Evolutionary conservation across 1,140 invertebrate species (phyloP), one percentile per base, ranked within the genome.

Genomic region (Bombyx mandarina): DNA sequence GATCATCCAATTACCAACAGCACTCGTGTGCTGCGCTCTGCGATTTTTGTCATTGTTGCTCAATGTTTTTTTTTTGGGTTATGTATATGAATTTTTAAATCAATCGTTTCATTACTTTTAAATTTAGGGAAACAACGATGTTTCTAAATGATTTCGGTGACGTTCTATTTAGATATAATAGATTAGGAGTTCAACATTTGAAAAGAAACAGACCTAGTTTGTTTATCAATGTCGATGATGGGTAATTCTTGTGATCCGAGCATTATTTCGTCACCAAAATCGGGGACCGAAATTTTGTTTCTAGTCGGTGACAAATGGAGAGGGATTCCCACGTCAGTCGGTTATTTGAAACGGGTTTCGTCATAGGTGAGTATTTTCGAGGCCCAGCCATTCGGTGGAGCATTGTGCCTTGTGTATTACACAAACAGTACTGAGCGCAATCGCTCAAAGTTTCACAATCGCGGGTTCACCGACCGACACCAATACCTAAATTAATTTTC

Each of bases 401-500:
- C 76, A 79, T 79, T 79, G 77, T 81, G 72, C 67, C 66, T 79
- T 79, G 77, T 75, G 67, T 73, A 73, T 85, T 83, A 78, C 82
- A 82, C 82, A 85, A 85, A 85, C 78, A 71, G 71, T 69, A 69
- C 67, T 66, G 73, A 78, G 75, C 75, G 75, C 82, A 81, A 82
- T 81, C 80, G 76, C 73, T 74, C 71, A 71, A 57, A 67, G 77
- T 86, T 86, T 83, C 81, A 82, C 81, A 86, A 86, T 77, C 68
- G 66, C 69, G 76, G 75, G 82, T 73, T 86, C 82, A 66, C 61
- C 71, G 79, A 78, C 82, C 79, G 79, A 73, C 82, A 86, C 81
- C 74, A 77, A 86, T 86, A 84, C 82, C 82, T 86, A 86, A 79
- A 86, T 86, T 86, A 83, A 82, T 86, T 86, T 83, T 82, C 80